phyloP scores from a whole-genome alignment of 2,888 invertebrate genomes.

The Sthenelais limicola region DNA sequence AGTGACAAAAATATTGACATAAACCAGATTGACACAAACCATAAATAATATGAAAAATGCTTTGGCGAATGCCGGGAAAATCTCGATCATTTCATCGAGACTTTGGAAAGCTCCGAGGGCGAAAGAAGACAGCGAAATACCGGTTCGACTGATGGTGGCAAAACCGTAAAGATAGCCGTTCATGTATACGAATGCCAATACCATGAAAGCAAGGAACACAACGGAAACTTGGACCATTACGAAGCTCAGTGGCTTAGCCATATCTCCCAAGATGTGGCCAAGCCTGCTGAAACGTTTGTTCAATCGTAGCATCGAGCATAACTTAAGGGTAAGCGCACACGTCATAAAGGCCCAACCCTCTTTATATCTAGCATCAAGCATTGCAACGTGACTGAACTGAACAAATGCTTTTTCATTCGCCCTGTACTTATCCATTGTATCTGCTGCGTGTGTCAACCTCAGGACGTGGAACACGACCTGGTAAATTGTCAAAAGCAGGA shows the following conservation, averaged over 20 bases:
- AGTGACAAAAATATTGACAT: slow-evolving; percentile 11
- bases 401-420: neutral
- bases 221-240: neutral
- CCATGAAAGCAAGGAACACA: neutral
- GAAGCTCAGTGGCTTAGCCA: neutral
- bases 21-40: slow-evolving; percentile 3
- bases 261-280: slow-evolving; percentile 6
- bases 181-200: neutral
- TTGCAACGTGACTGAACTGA: slow-evolving; percentile 13
- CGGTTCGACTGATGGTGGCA: neutral
- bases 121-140: slow-evolving; percentile 1
- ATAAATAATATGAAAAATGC: neutral
- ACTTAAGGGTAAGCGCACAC: neutral
- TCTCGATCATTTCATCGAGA: neutral
- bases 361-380: slow-evolving; percentile 13
- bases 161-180: neutral
- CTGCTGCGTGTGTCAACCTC: neutral
- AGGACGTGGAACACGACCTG: slow-evolving; percentile 9
- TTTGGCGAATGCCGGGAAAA: neutral
- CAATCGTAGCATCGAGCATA: slow-evolving; percentile 20
- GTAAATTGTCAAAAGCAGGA: slow-evolving; percentile 7
- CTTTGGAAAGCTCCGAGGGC: slow-evolving; percentile 3
- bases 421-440: neutral
- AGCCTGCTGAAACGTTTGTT: slow-evolving; percentile 27
- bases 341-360: slow-evolving; percentile 25